These are phyloP conservation scores for Corbicula japonica DNA, from an alignment of 2,888 invertebrate species.

Conservation along the genomic window DNA sequence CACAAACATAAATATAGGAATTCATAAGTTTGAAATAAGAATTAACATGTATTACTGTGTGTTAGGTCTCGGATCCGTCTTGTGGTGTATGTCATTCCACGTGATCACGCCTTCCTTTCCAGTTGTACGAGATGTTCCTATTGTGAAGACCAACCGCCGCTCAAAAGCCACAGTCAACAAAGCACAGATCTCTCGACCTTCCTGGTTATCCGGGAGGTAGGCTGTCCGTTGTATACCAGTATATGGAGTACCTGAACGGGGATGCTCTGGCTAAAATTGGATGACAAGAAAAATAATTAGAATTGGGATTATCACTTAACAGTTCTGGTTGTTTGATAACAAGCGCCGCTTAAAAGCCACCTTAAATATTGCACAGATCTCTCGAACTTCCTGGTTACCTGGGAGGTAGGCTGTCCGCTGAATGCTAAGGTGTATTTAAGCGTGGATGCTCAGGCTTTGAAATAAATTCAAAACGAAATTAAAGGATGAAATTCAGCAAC, in stretches of 20 bases:
- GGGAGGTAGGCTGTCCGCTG: slow-evolving; percentile 76
- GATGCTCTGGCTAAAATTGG: slow-evolving; percentile 67
- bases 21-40: no score
- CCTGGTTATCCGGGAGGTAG: slow-evolving; percentile 76
- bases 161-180: slow-evolving; percentile 77
- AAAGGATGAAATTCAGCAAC: no score
- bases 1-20: no score
- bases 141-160: slow-evolving; percentile 76
- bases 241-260: slow-evolving; percentile 73
- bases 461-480: no score
- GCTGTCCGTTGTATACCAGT: slow-evolving; percentile 72
- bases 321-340: no score
- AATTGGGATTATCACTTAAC: no score
- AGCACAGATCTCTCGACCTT: slow-evolving; percentile 70
- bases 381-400: slow-evolving; percentile 72
- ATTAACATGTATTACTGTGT: no score
- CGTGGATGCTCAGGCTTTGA: slow-evolving; percentile 75
- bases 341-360: slow-evolving; percentile 76
- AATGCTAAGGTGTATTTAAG: slow-evolving; percentile 75
- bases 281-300: background rate
- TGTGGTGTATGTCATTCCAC: no score
- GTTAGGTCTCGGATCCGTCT: no score
- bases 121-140: slow-evolving; percentile 79
- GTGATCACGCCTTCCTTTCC: slow-evolving; percentile 76
- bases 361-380: slow-evolving; percentile 68